Conservation (phyloP, 2,113 vertebrate species). For the Neodontobutis hainanensis region DNA sequence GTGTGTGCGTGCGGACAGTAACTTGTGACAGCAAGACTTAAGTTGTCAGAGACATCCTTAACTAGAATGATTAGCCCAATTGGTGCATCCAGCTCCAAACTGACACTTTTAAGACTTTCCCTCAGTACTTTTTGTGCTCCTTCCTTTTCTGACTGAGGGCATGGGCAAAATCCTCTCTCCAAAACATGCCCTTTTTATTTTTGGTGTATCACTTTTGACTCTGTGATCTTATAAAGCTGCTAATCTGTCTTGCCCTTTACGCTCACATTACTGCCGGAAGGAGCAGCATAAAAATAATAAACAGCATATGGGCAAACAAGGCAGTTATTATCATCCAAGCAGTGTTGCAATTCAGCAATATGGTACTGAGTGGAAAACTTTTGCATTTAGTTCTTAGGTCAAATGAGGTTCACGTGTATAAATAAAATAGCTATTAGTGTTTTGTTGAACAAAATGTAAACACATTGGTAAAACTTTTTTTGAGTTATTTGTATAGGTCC, state of each 20-base stretch:
- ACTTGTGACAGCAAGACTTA: conserved; percentile 33
- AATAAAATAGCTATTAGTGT: too few relatives aligned
- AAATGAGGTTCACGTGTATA: too few relatives aligned
- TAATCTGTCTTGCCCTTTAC: conserved; percentile 28
- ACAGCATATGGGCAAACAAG: neutral
- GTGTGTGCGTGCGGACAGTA: neutral
- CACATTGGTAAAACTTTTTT: too few relatives aligned
- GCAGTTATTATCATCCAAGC: neutral
- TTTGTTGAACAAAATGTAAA: too few relatives aligned
- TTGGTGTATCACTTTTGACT: conserved; percentile 16
- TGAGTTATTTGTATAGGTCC: too few relatives aligned
- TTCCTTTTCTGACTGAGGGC: conserved; percentile 12
- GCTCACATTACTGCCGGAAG: conserved; percentile 14
- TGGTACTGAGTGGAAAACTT: neutral
- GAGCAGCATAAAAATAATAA: neutral
- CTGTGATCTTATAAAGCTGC: conserved; percentile 29
- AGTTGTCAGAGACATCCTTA: conserved; percentile 29
- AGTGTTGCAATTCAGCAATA: neutral
- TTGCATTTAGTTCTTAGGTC: too few relatives aligned
- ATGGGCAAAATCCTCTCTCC: conserved; percentile 1
- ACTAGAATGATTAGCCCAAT: conserved; percentile 27
- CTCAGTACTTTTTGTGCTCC: conserved; percentile 1
- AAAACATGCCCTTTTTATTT: conserved; percentile 2
- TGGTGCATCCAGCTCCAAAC: conserved; percentile 13
- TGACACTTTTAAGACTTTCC: conserved; percentile 36